Base-by-base conservation (phyloP, 2,797 vertebrate genomes). In the Sorex maritimensis region DNA sequence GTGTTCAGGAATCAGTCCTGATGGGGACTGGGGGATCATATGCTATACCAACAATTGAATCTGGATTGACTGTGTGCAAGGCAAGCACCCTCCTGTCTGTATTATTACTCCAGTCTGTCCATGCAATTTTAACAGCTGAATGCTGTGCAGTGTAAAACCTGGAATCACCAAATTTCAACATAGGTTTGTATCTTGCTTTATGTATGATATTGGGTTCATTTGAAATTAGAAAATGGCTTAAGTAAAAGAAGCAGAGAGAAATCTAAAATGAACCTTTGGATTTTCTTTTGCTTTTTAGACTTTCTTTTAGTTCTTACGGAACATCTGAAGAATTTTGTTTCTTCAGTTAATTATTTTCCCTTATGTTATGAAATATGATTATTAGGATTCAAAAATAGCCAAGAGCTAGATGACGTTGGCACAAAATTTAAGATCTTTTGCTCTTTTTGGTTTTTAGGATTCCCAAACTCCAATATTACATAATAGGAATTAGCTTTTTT, bases 311-410 rank as follows among this genome's bases (percentile, higher is more conserved):
- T 91, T 90, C 30, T 74, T 84, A 69, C 61, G 55, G n/a, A 93
- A 86, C n/a, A 81, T 95, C 6, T 67, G 75, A 87, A 89, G 44
- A 77, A 69, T 74, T 94, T 86, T 78, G n/a, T 78, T 93, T 68
- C 52, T 93, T 38, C 6, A 80, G 14, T 81, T 65, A 75, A 63
- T 84, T 73, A 52, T 88, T 88, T 90, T 92, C 91, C 26, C 41
- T 90, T 55, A 41, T 63, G 41, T 68, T 49, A 68, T 14, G 52
- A 68, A 81, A 87, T 88, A 68, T 55, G 21, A 26, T 77, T 88
- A 14, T n/a, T 75, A 72, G 81, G 44, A 24, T 87, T 85, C 61
- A n/a, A 86, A 52, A 86, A 77, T 82, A 28, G 72, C 41, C 61
- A 81, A 69, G 28, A 15, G 41, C n/a, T 63, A 41, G 0, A 10